phyloP scores from a whole-genome alignment of 2,888 invertebrate species.

The Shargacucullia verbasci region DNA sequence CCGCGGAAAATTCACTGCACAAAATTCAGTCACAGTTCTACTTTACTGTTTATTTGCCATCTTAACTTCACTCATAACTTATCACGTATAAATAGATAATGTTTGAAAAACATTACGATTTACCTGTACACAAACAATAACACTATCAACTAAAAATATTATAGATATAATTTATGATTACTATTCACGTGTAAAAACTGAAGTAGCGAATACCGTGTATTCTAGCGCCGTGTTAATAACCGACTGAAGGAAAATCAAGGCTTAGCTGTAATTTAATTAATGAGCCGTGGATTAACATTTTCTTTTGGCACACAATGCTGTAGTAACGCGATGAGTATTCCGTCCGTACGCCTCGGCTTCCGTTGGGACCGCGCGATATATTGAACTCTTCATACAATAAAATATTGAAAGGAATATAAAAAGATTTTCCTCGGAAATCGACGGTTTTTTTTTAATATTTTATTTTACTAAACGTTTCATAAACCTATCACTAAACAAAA shows the following conservation, averaged over 20 bases:
- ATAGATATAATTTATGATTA: neutral
- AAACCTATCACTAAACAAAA: too few species aligned
- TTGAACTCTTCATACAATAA: constrained; percentile 57
- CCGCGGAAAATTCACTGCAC: constrained; percentile 51
- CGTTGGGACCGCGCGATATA: constrained; percentile 72
- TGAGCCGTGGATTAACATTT: constrained; percentile 85
- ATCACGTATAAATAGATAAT: constrained; percentile 39
- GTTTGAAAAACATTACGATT: constrained; percentile 48
- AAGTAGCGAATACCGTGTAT: constrained; percentile 67
- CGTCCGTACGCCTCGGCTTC: constrained; percentile 71
- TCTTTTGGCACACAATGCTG: constrained; percentile 82
- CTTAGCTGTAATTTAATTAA: constrained; percentile 81
- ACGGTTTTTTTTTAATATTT: too few species aligned
- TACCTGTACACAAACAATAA: constrained; percentile 34
- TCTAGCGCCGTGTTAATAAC: constrained; percentile 70
- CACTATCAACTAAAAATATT: constrained; percentile 17
- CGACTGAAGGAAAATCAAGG: constrained; percentile 85
- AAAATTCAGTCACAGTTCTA: constrained; percentile 39
- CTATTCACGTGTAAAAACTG: constrained; percentile 23
- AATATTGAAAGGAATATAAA: constrained; percentile 14
- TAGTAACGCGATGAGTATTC: constrained; percentile 80
- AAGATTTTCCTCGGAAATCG: constrained; percentile 14
- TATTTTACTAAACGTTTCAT: too few species aligned
- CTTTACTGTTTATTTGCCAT: constrained; percentile 37
- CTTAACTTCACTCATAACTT: constrained; percentile 22